Evolutionary conservation across 2,113 vertebrate species (phyloP).

Genomic region (Myrmecobius fasciatus): DNA sequence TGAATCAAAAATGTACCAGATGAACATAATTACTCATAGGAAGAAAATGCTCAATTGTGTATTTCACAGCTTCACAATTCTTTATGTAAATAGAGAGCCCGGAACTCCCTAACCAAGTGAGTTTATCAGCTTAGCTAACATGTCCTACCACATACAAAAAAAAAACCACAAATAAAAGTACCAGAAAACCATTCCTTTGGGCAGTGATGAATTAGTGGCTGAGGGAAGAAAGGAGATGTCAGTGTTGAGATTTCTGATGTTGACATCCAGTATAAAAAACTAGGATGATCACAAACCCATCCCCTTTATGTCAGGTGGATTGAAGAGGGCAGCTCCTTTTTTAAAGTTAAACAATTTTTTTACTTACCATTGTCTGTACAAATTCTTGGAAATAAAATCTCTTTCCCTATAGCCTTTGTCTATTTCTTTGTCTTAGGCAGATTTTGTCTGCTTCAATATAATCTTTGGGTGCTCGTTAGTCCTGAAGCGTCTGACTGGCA

Average conservation of each 20-base stretch:
- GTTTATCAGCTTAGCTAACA: constrained; percentile 42
- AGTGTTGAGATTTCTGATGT: constrained; percentile 10
- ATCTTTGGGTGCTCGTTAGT: neutral
- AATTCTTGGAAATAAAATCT: constrained; percentile 76
- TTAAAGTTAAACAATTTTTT: constrained; percentile 72
- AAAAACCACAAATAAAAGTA: constrained; percentile 46
- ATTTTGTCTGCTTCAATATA: constrained; percentile 43
- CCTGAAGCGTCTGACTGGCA: neutral
- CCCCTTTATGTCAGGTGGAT: constrained; percentile 15
- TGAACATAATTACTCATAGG: constrained; percentile 46
- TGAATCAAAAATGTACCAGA: constrained; percentile 60
- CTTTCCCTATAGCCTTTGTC: constrained; percentile 65
- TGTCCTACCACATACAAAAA: constrained; percentile 38
- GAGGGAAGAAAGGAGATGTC: constrained; percentile 17
- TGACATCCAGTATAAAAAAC: constrained; percentile 39
- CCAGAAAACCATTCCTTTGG: constrained; percentile 32
- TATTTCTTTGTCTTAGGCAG: constrained; percentile 56
- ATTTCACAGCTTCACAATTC: constrained; percentile 43
- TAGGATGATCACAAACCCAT: constrained; percentile 29
- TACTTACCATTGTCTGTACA: constrained; percentile 72
- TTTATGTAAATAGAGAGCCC: constrained; percentile 52
- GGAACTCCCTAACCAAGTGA: constrained; percentile 26
- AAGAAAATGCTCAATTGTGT: constrained; percentile 35
- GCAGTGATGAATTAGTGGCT: constrained; percentile 9
- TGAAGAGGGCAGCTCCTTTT: constrained; percentile 60